These are phyloP conservation scores for Calephelis nemesis DNA, from an alignment of 1,140 invertebrate species.

Conservation along the genomic window DNA sequence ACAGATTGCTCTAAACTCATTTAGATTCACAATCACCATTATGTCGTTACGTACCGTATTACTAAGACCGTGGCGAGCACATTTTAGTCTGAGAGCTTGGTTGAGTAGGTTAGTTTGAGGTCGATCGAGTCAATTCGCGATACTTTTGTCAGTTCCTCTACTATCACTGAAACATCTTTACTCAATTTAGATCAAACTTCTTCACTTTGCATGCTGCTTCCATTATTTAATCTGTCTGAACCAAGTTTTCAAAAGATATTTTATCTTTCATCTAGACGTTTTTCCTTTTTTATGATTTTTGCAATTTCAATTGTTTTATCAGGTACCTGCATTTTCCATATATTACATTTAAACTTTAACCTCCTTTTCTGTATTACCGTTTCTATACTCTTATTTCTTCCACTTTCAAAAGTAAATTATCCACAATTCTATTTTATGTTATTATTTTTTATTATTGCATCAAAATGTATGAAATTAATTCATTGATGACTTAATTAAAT, in stretches of 20 bases:
- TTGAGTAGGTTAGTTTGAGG: constrained; percentile 71
- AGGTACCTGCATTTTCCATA: constrained; percentile 46
- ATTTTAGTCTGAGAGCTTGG: constrained; percentile 71
- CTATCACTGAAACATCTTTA: constrained; percentile 68
- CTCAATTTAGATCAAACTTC: constrained; percentile 64
- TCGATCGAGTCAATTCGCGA: constrained; percentile 62
- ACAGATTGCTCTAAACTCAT: constrained; percentile 67
- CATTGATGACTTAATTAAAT: constrained; percentile 37
- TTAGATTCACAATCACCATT: constrained; percentile 67
- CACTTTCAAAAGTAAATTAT: constrained; percentile 16
- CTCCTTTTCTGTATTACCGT: constrained; percentile 17
- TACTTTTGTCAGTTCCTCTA: constrained; percentile 63
- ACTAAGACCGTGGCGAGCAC: constrained; percentile 65
- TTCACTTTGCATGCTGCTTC: constrained; percentile 76
- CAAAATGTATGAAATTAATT: constrained; percentile 56
- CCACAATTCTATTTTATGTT: constrained; percentile 39
- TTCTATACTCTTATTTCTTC: constrained; percentile 14
- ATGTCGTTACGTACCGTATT: constrained; percentile 64
- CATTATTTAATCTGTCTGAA: constrained; percentile 63
- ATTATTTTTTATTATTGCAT: constrained; percentile 47
- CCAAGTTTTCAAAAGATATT: constrained; percentile 46
- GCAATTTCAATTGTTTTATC: constrained; percentile 51
- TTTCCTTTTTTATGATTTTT: constrained; percentile 23
- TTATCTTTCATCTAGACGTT: constrained; percentile 28
- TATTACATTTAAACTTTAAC: constrained; percentile 24